Evolutionary conservation across 2,113 vertebrate species (phyloP), one percentile per base, ranked within the genome.

Genomic region (Malurus elegans): DNA sequence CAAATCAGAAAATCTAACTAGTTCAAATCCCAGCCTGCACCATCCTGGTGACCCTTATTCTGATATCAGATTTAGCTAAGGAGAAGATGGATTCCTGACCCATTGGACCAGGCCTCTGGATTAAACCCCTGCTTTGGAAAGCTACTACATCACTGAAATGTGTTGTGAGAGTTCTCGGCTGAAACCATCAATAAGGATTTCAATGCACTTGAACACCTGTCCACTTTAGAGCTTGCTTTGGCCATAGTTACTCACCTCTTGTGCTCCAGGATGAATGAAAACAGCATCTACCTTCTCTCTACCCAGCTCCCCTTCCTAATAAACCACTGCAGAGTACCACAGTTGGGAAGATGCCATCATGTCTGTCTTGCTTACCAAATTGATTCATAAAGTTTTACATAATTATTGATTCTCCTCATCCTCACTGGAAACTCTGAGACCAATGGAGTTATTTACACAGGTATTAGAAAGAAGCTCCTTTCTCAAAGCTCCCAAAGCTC

Each of bases 361-460:
- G 78, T 79, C 66, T 88, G 38, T 93, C 91, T 85, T 87, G 62
- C 85, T 92, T 85, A 91, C 65, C 7, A 10, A 90, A 96, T 87
- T 91, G 73, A 96, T 93, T 93, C 62, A 76, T 74, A 90, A 94
- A 93, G 79, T 91, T 97, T 96, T 90, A 92, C 95, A 95, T 0
- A 0, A 88, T 94, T 92, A 94, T 79, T 82, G 91, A 94, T 95
- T 96, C 48, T 93, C 36, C 54, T 78, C 51, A 88, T 93, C 62
- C 54, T 72, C 47, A 82, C 42, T 69, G 79, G 70, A 91, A 78
- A 91, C 61, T 81, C 42, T 71, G 81, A 93, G 61, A 94, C 88
- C 87, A 89, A 51, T 66, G 42, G 47, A 88, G 61, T 79, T 96
- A 90, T 92, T 94, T 92, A 92, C 72, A 93, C 29, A 58, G 61